phyloP scores from a whole-genome alignment of 2,113 vertebrate species.

The Bujurquina vittata region DNA sequence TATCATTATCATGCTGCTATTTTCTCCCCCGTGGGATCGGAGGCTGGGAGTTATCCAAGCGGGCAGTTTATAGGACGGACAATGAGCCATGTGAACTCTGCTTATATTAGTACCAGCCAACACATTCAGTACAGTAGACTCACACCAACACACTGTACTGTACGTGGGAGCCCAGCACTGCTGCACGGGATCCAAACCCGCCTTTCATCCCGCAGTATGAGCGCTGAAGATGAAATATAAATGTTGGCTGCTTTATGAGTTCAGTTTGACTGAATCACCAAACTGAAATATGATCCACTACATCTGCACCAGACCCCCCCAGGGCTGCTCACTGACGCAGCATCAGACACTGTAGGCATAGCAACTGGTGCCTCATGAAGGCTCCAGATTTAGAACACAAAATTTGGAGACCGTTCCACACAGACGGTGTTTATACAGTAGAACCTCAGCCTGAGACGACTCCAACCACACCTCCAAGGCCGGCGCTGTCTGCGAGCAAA shows the following conservation, averaged over 20 bases:
- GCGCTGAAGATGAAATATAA: neutral
- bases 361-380: constrained; percentile 49
- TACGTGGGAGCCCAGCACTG: neutral
- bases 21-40: constrained; percentile 43
- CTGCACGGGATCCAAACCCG: neutral
- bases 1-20: constrained; percentile 64
- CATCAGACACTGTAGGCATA: constrained; percentile 46
- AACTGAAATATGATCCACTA: constrained; percentile 7
- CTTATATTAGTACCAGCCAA: constrained; percentile 51
- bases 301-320: constrained; percentile 9
- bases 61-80: constrained; percentile 57
- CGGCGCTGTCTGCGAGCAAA: neutral
- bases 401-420: constrained; percentile 33
- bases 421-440: neutral
- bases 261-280: neutral
- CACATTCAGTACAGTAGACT: neutral
- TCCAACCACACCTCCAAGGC: neutral
- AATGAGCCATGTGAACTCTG: constrained; percentile 61
- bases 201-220: neutral
- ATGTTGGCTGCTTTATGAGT: neutral
- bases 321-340: constrained; percentile 1
- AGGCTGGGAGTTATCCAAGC: constrained; percentile 28
- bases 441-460: neutral
- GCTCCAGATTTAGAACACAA: constrained; percentile 34
- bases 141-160: neutral